Evolutionary conservation across 2,888 invertebrate species (phyloP).

Genomic region (Polyploca ridens): DNA sequence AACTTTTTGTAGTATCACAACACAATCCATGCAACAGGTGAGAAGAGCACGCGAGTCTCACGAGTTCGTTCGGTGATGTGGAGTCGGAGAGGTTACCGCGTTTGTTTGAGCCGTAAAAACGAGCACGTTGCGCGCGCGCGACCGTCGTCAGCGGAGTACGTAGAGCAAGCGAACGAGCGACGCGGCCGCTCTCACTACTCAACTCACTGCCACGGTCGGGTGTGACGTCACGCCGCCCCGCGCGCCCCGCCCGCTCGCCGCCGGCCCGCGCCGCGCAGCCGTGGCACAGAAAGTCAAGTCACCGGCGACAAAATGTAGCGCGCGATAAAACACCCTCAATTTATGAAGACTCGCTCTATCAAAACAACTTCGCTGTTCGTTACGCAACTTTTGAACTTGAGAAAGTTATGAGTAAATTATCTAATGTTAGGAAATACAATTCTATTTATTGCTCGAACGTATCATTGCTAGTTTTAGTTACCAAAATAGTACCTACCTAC

Average conservation of each 20-base stretch:
- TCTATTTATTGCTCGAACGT: background rate
- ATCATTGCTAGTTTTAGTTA: background rate
- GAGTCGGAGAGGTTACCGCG: slow-evolving; percentile 63
- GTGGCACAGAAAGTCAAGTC: slow-evolving; percentile 80
- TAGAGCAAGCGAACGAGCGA: slow-evolving; percentile 74
- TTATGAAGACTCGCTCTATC: slow-evolving; percentile 74
- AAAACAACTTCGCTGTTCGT: slow-evolving; percentile 70
- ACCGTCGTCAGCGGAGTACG: slow-evolving; percentile 79
- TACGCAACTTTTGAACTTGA: slow-evolving; percentile 73
- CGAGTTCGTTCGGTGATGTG: slow-evolving; percentile 59
- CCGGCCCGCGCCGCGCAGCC: slow-evolving; percentile 61
- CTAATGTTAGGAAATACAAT: background rate
- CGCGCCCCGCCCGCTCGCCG: slow-evolving; percentile 51
- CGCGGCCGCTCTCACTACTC: slow-evolving; percentile 79
- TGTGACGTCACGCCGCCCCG: slow-evolving; percentile 75
- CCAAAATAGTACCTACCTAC: too few species aligned
- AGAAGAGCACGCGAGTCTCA: slow-evolving; percentile 63
- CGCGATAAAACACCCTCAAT: slow-evolving; percentile 79
- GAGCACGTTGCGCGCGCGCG: slow-evolving; percentile 78
- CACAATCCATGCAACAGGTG: slow-evolving; percentile 73
- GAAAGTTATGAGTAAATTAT: slow-evolving; percentile 47
- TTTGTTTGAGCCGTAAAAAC: slow-evolving; percentile 56
- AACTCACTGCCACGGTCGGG: slow-evolving; percentile 83
- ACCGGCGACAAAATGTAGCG: slow-evolving; percentile 76
- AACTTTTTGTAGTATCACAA: slow-evolving; percentile 61